These are phyloP conservation scores for Netelia virgata DNA, from an alignment of 2,888 invertebrate species.

Conservation along the genomic window DNA sequence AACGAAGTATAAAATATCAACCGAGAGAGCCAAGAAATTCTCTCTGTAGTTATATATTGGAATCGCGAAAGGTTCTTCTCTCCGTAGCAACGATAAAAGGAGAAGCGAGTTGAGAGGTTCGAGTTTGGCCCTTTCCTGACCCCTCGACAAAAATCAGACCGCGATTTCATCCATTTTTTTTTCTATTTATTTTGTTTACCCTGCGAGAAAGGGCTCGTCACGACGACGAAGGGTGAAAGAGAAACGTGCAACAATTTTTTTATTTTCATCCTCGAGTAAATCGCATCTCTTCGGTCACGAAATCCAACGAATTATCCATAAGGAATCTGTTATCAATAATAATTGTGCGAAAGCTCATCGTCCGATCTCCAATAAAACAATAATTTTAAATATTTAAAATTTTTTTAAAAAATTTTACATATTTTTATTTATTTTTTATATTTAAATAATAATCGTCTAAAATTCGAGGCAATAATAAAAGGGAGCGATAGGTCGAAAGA, in stretches of 20 bases:
- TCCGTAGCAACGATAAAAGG: constrained; percentile 25
- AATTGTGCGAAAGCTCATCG: not conserved
- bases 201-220: constrained; percentile 50
- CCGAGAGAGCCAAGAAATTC: not conserved
- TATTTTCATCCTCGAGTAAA: not conserved
- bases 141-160: constrained; percentile 41
- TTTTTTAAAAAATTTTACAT: too few relatives aligned
- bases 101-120: constrained; percentile 7
- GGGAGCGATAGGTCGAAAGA: too few relatives aligned
- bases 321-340: constrained; percentile 55
- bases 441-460: too few relatives aligned
- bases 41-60: constrained; percentile 2
- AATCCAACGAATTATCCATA: constrained; percentile 33
- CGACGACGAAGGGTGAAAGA: constrained; percentile 52
- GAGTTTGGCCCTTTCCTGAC: constrained; percentile 52
- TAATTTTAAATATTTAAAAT: too few relatives aligned
- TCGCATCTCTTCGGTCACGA: constrained; percentile 60
- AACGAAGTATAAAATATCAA: not conserved
- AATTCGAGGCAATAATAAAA: not conserved
- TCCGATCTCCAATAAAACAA: too few relatives aligned
- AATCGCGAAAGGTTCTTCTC: constrained; percentile 45
- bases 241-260: constrained; percentile 61
- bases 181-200: not conserved
- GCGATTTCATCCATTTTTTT: constrained; percentile 38
- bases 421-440: too few relatives aligned